Percentiles rank a stretch among this genome's conserved stretches.
Conservation (phyloP, 2,113 vertebrate species). For the Ailurus styani region DNA sequence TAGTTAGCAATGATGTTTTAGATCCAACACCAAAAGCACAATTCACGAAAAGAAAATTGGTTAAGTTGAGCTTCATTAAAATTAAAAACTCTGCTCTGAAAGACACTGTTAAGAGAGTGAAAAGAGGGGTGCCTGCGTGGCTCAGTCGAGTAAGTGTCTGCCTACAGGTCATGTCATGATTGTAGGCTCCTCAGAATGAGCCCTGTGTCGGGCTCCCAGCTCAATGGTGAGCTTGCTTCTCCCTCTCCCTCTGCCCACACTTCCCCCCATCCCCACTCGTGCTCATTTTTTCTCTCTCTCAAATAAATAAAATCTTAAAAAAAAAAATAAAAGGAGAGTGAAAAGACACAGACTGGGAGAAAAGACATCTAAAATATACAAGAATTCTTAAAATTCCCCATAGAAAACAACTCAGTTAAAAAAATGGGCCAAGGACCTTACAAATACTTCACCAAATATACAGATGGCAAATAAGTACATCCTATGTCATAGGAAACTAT, state of each 20-base stretch:
- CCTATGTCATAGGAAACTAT: not conserved
- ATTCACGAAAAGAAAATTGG: not conserved
- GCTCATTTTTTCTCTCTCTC: too few relatives aligned
- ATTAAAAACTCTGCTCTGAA: not conserved
- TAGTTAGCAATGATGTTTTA: not conserved
- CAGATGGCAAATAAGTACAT: not conserved
- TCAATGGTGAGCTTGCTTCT: not conserved
- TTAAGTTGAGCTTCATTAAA: not conserved
- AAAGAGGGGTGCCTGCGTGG: not conserved
- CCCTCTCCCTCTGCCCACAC: too few relatives aligned
- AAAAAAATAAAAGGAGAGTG: not conserved
- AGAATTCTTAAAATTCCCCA: not conserved
- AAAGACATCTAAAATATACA: not conserved
- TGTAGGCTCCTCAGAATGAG: not conserved
- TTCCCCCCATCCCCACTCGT: too few relatives aligned
- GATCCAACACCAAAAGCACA: not conserved
- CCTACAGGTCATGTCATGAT: not conserved
- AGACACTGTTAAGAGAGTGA: not conserved
- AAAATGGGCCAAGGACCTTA: not conserved
- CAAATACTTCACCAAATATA: not conserved
- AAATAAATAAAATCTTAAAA: too few relatives aligned
- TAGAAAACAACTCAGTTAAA: not conserved
- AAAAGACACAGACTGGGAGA: not conserved
- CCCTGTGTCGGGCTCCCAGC: rapidly evolving
- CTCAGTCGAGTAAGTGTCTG: not conserved